phyloP scores from a whole-genome alignment of 2,797 vertebrate genomes.

The Scarus forsteni region DNA sequence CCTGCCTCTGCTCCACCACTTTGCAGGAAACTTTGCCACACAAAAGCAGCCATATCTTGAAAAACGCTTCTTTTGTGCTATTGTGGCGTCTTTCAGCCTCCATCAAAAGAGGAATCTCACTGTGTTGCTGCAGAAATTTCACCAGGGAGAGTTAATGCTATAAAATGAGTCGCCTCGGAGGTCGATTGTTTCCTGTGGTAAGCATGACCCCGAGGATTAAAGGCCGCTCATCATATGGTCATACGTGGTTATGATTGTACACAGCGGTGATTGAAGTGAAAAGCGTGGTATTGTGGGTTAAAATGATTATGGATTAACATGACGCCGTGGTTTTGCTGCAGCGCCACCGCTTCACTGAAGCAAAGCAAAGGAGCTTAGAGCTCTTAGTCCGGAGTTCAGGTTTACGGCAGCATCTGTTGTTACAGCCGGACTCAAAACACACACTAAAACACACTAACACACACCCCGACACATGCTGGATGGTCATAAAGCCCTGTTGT shows the following conservation, averaged over 20 bases:
- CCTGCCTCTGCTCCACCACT: slow-evolving; percentile 42
- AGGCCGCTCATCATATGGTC: slow-evolving; percentile 19
- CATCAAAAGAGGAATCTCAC: too few species aligned
- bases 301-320: slow-evolving; percentile 71
- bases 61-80: slow-evolving; percentile 13
- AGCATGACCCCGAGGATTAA: slow-evolving; percentile 37
- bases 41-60: slow-evolving; percentile 45
- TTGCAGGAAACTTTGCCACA: slow-evolving; percentile 50
- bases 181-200: slow-evolving; percentile 17
- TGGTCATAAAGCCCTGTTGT: slow-evolving; percentile 59
- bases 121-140: neutral
- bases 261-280: slow-evolving; percentile 47
- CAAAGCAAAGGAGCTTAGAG: slow-evolving; percentile 73
- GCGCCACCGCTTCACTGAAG: slow-evolving; percentile 37
- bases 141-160: neutral
- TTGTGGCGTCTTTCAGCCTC: slow-evolving; percentile 17
- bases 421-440: slow-evolving; percentile 38
- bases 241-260: slow-evolving; percentile 28
- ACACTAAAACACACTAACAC: too few species aligned
- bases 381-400: slow-evolving; percentile 57
- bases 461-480: slow-evolving; percentile 60
- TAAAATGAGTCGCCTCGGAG: neutral
- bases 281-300: slow-evolving; percentile 58
- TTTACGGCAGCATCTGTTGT: slow-evolving; percentile 70
- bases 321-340: slow-evolving; percentile 39